Conservation (phyloP, 2,113 vertebrate species). For the Poecilia latipinna region DNA sequence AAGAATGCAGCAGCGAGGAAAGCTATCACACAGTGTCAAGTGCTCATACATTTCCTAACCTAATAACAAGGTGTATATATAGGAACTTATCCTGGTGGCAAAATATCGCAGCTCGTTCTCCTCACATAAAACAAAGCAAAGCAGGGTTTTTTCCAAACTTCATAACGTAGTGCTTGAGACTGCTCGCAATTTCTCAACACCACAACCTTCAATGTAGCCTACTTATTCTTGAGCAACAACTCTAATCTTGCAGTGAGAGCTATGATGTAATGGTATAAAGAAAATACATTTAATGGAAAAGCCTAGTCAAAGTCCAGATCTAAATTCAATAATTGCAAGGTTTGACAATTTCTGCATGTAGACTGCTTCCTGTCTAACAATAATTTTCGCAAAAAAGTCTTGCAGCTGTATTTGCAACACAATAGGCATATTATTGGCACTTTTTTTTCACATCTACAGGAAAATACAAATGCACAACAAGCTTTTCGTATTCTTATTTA, state of each 20-base stretch:
- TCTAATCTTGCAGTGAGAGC: too few relatives aligned
- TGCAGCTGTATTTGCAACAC: neutral
- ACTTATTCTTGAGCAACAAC: too few relatives aligned
- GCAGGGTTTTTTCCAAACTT: neutral
- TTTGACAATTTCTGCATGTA: too few relatives aligned
- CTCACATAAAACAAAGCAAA: slow-evolving; percentile 17
- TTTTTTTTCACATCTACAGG: neutral
- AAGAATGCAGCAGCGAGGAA: neutral
- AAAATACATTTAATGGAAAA: too few relatives aligned
- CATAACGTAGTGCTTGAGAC: too few relatives aligned
- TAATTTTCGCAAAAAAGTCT: neutral
- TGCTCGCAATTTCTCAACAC: neutral
- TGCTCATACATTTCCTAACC: neutral
- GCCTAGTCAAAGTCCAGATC: too few relatives aligned
- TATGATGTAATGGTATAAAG: too few relatives aligned
- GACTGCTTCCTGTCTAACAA: neutral
- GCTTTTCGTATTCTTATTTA: too few relatives aligned
- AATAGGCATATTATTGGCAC: neutral
- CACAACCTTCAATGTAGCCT: too few relatives aligned
- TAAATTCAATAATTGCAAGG: too few relatives aligned
- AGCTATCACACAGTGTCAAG: neutral
- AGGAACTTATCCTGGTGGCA: slow-evolving; percentile 28
- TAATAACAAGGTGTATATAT: neutral
- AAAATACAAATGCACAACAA: neutral
- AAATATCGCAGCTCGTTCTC: slow-evolving; percentile 4